These are phyloP conservation scores for Cottus gobio DNA, from an alignment of 2,113 vertebrate genomes.

Conservation along the genomic window DNA sequence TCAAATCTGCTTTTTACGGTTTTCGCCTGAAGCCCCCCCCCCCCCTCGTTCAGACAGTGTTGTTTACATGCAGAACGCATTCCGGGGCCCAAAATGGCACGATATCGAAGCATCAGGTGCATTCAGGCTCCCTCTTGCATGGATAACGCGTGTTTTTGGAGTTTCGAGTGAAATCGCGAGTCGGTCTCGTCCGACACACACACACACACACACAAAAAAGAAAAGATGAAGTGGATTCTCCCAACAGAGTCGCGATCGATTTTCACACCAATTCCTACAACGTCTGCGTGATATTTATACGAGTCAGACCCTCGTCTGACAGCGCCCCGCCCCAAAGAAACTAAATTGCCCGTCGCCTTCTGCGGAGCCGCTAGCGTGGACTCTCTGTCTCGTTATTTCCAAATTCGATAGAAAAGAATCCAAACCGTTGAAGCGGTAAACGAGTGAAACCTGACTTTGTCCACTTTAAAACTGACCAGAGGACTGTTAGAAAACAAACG, in stretches of 20 bases:
- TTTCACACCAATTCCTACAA: constrained; percentile 5
- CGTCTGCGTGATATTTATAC: not conserved
- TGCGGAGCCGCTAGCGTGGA: constrained; percentile 37
- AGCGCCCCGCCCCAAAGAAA: constrained; percentile 31
- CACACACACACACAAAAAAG: not conserved
- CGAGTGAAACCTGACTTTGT: constrained; percentile 45
- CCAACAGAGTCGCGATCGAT: not conserved
- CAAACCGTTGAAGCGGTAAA: not conserved
- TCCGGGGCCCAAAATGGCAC: constrained; percentile 38
- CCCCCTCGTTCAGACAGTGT: constrained; percentile 27
- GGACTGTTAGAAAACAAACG: constrained; percentile 70
- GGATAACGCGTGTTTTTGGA: constrained; percentile 5
- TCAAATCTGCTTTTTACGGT: constrained; percentile 33
- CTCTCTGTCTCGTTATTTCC: not conserved
- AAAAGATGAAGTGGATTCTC: not conserved
- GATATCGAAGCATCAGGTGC: constrained; percentile 44
- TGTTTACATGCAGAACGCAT: constrained; percentile 61
- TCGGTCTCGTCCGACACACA: not conserved
- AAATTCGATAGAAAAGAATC: not conserved
- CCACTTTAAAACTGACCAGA: constrained; percentile 58
- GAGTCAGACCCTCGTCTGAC: not conserved
- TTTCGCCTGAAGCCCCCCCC: constrained; percentile 16
- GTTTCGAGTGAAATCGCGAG: not conserved
- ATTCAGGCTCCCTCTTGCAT: constrained; percentile 31
- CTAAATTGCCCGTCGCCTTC: constrained; percentile 29